These are phyloP conservation scores for Tethea ocularis DNA, from an alignment of 2,888 invertebrate species.

Conservation along the genomic window DNA sequence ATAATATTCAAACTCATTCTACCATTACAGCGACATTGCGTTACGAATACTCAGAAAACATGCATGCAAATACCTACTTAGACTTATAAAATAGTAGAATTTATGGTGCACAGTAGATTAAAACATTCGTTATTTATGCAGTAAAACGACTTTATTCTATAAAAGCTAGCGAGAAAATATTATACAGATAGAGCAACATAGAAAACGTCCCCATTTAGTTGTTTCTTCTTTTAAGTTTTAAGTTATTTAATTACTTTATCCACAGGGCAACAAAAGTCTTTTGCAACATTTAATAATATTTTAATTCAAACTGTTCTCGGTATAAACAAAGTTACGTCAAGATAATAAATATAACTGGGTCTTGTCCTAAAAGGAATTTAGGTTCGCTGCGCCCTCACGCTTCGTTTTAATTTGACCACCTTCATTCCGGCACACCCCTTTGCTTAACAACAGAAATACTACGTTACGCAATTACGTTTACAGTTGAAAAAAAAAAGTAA, in stretches of 20 bases:
- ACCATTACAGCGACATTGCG: no score
- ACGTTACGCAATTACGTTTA: neutral
- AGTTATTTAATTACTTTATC: slow-evolving; percentile 7
- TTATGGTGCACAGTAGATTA: neutral
- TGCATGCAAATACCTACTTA: no score
- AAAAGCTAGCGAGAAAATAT: no score
- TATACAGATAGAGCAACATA: neutral
- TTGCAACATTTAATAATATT: slow-evolving; percentile 30
- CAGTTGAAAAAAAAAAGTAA: neutral
- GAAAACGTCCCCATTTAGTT: neutral
- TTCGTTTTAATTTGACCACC: slow-evolving; percentile 42
- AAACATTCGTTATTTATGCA: neutral
- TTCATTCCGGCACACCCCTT: slow-evolving; percentile 38
- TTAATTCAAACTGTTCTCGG: slow-evolving; percentile 33
- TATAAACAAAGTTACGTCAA: slow-evolving; percentile 44
- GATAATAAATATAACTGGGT: slow-evolving; percentile 38
- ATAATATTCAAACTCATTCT: no score
- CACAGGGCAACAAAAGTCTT: slow-evolving; percentile 1
- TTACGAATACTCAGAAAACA: no score
- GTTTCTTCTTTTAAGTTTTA: neutral
- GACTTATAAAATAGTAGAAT: no score
- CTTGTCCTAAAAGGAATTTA: slow-evolving; percentile 33
- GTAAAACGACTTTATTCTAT: neutral
- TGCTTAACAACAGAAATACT: slow-evolving; percentile 13
- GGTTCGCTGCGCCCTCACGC: slow-evolving; percentile 25